phyloP scores from a whole-genome alignment of 2,888 invertebrate species.

The Pseudeuparius sepicola region DNA sequence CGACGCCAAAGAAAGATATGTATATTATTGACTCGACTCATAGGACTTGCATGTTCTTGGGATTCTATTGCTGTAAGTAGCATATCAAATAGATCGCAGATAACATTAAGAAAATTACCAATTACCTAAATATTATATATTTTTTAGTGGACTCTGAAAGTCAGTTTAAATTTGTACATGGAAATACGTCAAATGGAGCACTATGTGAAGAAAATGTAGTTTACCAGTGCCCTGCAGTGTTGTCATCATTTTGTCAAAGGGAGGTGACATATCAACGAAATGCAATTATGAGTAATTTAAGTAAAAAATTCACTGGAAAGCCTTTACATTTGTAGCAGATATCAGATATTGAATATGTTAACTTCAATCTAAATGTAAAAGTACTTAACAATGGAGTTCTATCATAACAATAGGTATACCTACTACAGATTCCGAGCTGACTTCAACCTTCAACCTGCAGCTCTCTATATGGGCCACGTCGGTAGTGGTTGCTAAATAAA shows the following conservation, averaged over 20 bases:
- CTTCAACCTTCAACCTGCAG: no score
- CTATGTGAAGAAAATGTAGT: conserved; percentile 46
- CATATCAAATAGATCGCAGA: conserved; percentile 5
- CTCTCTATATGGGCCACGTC: no score
- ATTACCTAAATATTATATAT: conserved; percentile 7
- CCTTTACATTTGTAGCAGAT: no score
- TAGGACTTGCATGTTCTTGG: conserved; percentile 50
- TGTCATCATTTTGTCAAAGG: conserved; percentile 46
- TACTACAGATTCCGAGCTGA: no score
- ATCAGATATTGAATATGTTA: no score
- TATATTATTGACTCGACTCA: conserved; percentile 53
- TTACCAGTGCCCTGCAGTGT: conserved; percentile 54
- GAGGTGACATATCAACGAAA: conserved; percentile 42
- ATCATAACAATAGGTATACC: no score
- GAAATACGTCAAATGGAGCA: conserved; percentile 30
- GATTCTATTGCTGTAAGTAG: conserved; percentile 50
- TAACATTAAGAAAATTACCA: no score
- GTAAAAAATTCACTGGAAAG: conserved; percentile 31
- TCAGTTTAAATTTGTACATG: conserved; percentile 47
- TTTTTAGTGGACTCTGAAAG: conserved; percentile 52
- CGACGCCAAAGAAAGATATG: conserved; percentile 37
- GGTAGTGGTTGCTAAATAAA: no score
- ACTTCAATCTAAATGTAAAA: no score
- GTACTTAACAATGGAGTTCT: no score
- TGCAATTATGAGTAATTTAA: conserved; percentile 36